Evolutionary conservation across 2,888 invertebrate genomes (phyloP), one percentile per base, ranked within the genome.

Genomic region (Hydrotaea diabolus): DNA sequence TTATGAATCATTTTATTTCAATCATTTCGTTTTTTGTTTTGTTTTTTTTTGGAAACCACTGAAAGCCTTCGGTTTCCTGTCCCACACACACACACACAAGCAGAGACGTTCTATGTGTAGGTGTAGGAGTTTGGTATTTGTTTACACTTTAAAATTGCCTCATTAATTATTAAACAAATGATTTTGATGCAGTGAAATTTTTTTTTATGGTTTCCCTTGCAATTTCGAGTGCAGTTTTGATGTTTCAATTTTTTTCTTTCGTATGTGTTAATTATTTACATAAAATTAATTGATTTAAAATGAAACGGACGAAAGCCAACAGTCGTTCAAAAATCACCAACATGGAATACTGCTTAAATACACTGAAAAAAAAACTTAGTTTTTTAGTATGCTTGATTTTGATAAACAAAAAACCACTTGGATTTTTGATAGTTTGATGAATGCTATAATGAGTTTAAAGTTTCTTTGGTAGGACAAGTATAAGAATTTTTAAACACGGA

Each of bases 231-330:
- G 59, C 21, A 23, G 15, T 46, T 46, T 23, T 69, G n/a, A n/a
- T n/a, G n/a, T 17, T 15, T 19, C 3, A 23, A 11, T 71, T 62
- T 75, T 53, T n/a, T n/a, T n/a, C n/a, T n/a, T n/a, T n/a, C n/a
- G 9, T 26, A 17, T 71, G 31, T 31, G 31, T 69, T 53, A 80
- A 59, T 80, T 80, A 80, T 71, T 83, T 71, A 77, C 77, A 80
- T 71, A 71, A 83, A 83, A 77, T 83, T 83, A 83, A 83, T 77
- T 77, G 80, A 19, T 57, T 64, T 80, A 26, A 53, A 72, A 77
- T 11, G 39, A 9, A 39, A 31, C 31, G 39, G 9, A 39, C 4
- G 39, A 31, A 31, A 31, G 2, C 3, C 2, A 31, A 31, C 31
- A 31, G 7, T 7, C 7, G 31, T 31, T 31, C 31, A 31, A 31